These are phyloP conservation scores for Callyntrura sp. DNA, from an alignment of 2,888 invertebrate species.

Conservation along the genomic window DNA sequence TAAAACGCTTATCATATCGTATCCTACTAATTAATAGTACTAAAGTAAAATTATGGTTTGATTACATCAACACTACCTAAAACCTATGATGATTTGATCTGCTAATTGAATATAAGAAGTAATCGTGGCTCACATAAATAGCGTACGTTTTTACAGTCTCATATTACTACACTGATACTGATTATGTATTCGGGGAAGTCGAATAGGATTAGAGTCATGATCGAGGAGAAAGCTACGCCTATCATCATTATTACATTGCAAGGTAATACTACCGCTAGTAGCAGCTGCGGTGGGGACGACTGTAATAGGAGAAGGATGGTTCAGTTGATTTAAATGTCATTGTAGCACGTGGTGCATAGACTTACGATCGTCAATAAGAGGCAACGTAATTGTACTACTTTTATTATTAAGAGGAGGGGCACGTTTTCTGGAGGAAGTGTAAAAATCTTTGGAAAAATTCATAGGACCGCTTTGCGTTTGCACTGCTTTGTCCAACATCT, in stretches of 20 bases:
- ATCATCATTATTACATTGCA: constrained; percentile 20
- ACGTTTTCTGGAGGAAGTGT: constrained; percentile 68
- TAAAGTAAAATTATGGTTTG: too few species aligned
- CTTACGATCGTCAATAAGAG: constrained; percentile 80
- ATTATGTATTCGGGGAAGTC: constrained; percentile 60
- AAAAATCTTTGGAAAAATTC: constrained; percentile 80
- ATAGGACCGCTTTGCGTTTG: constrained; percentile 80
- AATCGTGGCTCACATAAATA: neutral
- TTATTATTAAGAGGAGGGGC: constrained; percentile 72
- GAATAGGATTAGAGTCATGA: neutral
- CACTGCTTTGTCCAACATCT: constrained; percentile 83
- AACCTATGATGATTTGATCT: too few species aligned
- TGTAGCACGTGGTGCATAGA: constrained; percentile 63
- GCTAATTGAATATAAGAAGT: neutral
- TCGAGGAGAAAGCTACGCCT: neutral
- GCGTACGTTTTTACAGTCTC: constrained; percentile 35
- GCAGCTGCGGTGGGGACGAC: neutral
- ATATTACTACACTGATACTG: constrained; percentile 39
- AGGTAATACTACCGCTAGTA: neutral
- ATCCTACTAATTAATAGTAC: too few species aligned
- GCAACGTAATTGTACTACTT: constrained; percentile 77
- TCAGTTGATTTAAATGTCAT: constrained; percentile 74
- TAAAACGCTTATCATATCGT: too few species aligned
- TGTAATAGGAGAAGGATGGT: constrained; percentile 1
- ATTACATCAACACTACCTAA: too few species aligned